These are phyloP conservation scores for Mechanitis mazaeus DNA, from an alignment of 2,888 invertebrate species.

Conservation along the genomic window DNA sequence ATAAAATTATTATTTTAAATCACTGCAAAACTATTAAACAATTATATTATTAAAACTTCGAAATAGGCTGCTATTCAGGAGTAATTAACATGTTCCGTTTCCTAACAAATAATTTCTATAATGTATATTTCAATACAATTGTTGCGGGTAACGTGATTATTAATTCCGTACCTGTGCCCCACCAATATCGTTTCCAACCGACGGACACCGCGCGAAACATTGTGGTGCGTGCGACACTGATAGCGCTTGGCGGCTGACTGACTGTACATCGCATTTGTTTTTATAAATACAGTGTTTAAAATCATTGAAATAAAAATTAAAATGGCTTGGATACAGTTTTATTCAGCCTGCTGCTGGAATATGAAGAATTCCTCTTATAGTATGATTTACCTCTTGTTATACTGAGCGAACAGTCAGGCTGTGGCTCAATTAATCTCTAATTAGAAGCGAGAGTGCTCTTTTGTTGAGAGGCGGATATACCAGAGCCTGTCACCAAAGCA, in stretches of 20 bases:
- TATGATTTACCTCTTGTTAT: slow-evolving; percentile 6
- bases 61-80: too few relatives aligned
- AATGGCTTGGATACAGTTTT: not conserved
- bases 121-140: slow-evolving; percentile 42
- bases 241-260: slow-evolving; percentile 65
- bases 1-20: slow-evolving; percentile 1
- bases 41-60: not conserved
- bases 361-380: not conserved
- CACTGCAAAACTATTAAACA: not conserved
- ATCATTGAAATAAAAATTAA: not conserved
- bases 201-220: slow-evolving; percentile 70
- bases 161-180: slow-evolving; percentile 73
- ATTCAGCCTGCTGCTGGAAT: not conserved
- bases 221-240: slow-evolving; percentile 56
- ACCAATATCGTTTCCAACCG: slow-evolving; percentile 72
- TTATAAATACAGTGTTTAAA: not conserved
- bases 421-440: slow-evolving; percentile 73
- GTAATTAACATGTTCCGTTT: slow-evolving; percentile 18
- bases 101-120: slow-evolving; percentile 32
- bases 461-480: slow-evolving; percentile 65
- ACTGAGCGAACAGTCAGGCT: slow-evolving; percentile 43
- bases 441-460: slow-evolving; percentile 72
- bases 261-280: slow-evolving; percentile 31
- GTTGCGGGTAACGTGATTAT: slow-evolving; percentile 60
- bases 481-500: slow-evolving; percentile 59